Evolutionary conservation across 2,797 vertebrate genomes (phyloP), one percentile per base, ranked within the genome.

Genomic region (Channallabes apus): DNA sequence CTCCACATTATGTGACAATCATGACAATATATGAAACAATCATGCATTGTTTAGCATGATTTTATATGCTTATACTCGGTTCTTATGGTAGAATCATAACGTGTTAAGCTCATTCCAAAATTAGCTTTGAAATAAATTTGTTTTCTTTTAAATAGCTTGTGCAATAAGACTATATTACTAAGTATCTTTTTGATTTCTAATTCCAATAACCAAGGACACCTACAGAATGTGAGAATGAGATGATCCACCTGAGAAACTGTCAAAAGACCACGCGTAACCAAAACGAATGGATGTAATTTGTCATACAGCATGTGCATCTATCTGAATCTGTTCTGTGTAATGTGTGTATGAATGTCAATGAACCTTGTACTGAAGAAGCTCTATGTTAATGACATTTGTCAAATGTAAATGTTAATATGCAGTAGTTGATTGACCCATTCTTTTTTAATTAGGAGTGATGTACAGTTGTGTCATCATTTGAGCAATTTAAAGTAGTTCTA

Each of bases 281-380:
- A n/a, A 72, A 72, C 12, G 11, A 38, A 24, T 72, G 69, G 69
- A n/a, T 14, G 69, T 72, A 41, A 72, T 72, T 72, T 72, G n/a
- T 22, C 2, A 9, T 72, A 6, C 69, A n/a, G 38, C 69, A 4
- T 41, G 69, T n/a, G 69, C 69, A 72, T 46, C 24, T 24, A 46
- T 72, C 35, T n/a, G 38, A 46, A 46, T n/a, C 22, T 72, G 38
- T 46, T 38, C 69, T 41, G 69, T 12, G 38, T 72, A 72, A 72
- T 72, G 67, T 3, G 35, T 38, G 18, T 38, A 69, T 41, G 69
- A 46, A 46, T 72, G 15, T 72, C 22, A 72, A 72, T 14, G 64
- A 15, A 46, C 20, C 69, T 46, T 72, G 69, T 72, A 46, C 38
- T 24, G 18, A 20, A 71, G 38, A 71, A 46, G 38, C 38, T 71